phyloP scores from a whole-genome alignment of 2,113 vertebrate species.

The Pheucticus melanocephalus region DNA sequence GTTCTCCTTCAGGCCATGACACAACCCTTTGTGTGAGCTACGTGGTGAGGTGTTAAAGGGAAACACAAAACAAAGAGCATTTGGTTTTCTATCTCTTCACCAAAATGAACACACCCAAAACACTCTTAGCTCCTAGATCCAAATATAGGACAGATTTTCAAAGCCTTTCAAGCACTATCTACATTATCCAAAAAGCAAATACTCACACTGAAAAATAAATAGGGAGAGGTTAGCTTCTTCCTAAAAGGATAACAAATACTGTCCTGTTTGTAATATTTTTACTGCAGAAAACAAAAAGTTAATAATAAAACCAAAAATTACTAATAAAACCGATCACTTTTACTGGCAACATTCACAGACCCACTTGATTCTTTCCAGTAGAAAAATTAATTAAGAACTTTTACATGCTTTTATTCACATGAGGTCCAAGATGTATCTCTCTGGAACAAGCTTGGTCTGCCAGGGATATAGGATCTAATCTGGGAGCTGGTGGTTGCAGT shows the following conservation, averaged over 20 bases:
- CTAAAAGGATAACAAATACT: background rate
- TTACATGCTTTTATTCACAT: background rate
- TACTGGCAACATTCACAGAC: background rate
- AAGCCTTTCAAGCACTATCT: background rate
- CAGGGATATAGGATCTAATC: background rate
- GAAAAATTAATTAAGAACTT: background rate
- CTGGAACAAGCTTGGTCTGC: background rate
- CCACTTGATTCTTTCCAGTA: background rate
- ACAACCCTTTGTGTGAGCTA: background rate
- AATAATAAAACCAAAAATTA: background rate
- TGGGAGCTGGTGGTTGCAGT: background rate
- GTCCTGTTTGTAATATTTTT: background rate
- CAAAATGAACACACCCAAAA: background rate
- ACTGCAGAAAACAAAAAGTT: background rate
- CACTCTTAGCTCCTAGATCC: background rate
- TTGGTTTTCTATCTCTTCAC: background rate
- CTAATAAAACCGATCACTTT: background rate
- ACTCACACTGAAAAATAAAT: background rate
- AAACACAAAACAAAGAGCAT: background rate
- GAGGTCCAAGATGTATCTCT: background rate
- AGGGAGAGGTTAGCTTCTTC: background rate
- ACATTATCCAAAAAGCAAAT: background rate
- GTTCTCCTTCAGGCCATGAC: background rate
- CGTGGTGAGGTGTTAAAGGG: background rate
- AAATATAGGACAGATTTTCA: background rate